Conservation (phyloP, 2,888 invertebrate species). For the Callimorpha dominula region DNA sequence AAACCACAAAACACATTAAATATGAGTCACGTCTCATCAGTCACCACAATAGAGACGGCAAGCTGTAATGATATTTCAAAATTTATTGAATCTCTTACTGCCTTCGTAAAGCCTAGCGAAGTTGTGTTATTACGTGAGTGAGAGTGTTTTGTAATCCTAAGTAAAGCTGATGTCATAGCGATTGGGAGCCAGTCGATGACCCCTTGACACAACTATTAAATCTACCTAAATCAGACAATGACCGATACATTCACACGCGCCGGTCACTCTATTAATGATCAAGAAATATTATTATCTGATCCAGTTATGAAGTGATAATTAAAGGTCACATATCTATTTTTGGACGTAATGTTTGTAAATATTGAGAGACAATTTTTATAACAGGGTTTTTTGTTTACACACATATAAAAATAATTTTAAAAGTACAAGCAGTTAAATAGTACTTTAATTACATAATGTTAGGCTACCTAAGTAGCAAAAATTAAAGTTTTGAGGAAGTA, state of each 20-base stretch:
- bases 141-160: conserved; percentile 82
- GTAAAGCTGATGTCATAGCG: conserved; percentile 80
- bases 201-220: conserved; percentile 76
- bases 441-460: conserved; percentile 33
- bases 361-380: conserved; percentile 25
- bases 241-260: conserved; percentile 51
- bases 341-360: conserved; percentile 33
- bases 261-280: conserved; percentile 24
- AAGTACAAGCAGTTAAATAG: background rate
- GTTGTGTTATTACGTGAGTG: conserved; percentile 76
- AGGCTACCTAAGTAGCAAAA: conserved; percentile 33
- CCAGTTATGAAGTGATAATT: conserved; percentile 35
- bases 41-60: conserved; percentile 56
- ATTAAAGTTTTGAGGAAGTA: conserved; percentile 64
- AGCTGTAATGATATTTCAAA: conserved; percentile 65
- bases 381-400: background rate
- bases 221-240: conserved; percentile 65
- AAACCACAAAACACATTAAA: conserved; percentile 53
- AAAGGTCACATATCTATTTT: conserved; percentile 39
- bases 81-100: conserved; percentile 65
- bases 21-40: conserved; percentile 58
- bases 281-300: conserved; percentile 35
- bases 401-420: background rate
- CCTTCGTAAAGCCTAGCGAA: conserved; percentile 56
- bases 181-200: conserved; percentile 82